Base-by-base conservation (phyloP, 2,888 invertebrate species). In the Pantelozetes paolii region DNA sequence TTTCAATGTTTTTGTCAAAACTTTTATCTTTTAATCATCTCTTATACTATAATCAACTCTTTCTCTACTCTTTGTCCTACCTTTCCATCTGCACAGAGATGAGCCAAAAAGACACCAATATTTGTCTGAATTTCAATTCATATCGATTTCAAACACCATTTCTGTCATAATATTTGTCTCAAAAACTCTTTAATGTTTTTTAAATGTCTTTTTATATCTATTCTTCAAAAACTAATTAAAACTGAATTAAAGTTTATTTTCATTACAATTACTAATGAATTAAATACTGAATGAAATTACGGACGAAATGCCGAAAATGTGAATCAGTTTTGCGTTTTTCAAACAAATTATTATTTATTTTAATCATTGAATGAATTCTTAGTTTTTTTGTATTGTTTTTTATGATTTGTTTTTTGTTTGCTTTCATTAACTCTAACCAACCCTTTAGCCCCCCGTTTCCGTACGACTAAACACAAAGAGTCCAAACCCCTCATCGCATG, bases 401-500 rank as follows among this genome's bases (percentile, higher is more conserved):
- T 9, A 36, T 45, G 8, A 13, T 2, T 45, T 45, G 8, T 45
- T 15, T 13, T 45, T 36, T 45, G 2, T 45, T 45, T 45, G 8
- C 18, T 11, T 9, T 45, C 15, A 13, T n/a, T 64, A 11, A 64
- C 18, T 40, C 32, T 64, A 40, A 64, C 30, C n/a, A n/a, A n/a
- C n/a, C n/a, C 64, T 23, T 30, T 64, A 64, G 64, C 64, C 64
- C 8, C 64, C 64, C n/a, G 42, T 69, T 11, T 26, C 69, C 13
- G 42, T 69, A 23, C 69, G 69, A 26, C 5, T 69, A 18, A 69
- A 45, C 50, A 32, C 50, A 11, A 32, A 50, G 23, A 40, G 50
- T 18, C 71, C 40, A 20, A 50, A 15, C 28, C 62, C 20, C 6
- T 57, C 71, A 54, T 54, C 54, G 32, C 54, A 32, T 71, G 32